Evolutionary conservation across 2,113 vertebrate genomes (phyloP), one percentile per base, ranked within the genome.

Genomic region (Falcunculus frontatus): DNA sequence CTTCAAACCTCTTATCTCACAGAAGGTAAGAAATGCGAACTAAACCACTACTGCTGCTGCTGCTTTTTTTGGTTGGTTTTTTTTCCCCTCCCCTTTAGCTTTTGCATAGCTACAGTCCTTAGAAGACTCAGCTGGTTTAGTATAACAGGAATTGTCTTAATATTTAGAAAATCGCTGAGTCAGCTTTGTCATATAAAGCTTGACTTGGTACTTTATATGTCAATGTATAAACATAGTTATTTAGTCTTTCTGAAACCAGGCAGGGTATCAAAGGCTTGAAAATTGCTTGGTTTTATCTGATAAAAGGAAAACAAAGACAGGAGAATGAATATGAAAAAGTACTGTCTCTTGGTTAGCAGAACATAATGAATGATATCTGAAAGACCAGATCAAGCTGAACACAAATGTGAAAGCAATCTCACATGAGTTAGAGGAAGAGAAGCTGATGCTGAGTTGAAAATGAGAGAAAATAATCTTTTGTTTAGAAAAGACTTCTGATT

Each of bases 111-210:
- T 64, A 37, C 30, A 32, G 10, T 52, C 37, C 47, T 77, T 76
- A 47, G 35, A 74, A 79, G 19, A 52, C 19, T 83, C 55, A 74
- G 27, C 44, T 92, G 82, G 19, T 63, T 88, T 74, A 87, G 35
- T 37, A 20, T 26, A 84, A 80, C 22, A 3, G 4, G 33, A 86
- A 62, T 79, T 78, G n/a, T 83, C 65, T 57, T 91, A 64, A 74
- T 85, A 88, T 86, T 94, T 84, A 82, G 32, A 60, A 87, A 91
- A 62, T 94, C n/a, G 79, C 53, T 57, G 77, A 91, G 55, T 76
- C 65, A 79, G 41, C 65, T 89, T 87, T 93, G 77, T 89, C 53
- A n/a, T 87, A 52, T 49, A 68, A 85, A 87, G 37, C 77, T 79
- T 1, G 2, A 9, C 22, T 75, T 67, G 42, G 13, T 81, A 59